Evolutionary conservation across 2,113 vertebrate genomes (phyloP).

Genomic region (Steatornis caripensis): DNA sequence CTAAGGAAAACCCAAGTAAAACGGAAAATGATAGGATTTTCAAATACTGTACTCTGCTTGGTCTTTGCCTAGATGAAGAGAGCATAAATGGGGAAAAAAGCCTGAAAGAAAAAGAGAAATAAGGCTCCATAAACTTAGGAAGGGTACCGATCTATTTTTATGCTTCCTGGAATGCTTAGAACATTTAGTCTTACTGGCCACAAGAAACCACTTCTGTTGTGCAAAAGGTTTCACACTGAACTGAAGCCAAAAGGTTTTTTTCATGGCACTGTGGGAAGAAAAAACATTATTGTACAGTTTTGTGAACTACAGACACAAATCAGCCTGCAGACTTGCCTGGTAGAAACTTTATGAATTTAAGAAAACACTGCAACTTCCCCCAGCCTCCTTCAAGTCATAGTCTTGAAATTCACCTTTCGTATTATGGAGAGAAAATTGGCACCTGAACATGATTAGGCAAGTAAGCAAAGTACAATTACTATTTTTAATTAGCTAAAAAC

Average conservation of each 20-base stretch:
- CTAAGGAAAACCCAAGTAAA: constrained; percentile 8
- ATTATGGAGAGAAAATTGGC: background rate
- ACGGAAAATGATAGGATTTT: constrained; percentile 22
- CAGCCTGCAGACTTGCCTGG: background rate
- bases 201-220: constrained; percentile 19
- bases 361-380: background rate
- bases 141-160: constrained; percentile 9
- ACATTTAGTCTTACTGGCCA: constrained; percentile 23
- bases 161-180: constrained; percentile 27
- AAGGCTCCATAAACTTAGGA: background rate
- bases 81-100: background rate
- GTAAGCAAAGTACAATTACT: background rate
- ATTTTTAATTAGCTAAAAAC: background rate
- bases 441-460: background rate
- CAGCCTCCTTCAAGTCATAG: background rate
- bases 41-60: background rate
- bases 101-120: background rate
- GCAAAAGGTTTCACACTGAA: constrained; percentile 38
- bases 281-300: background rate
- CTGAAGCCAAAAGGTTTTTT: background rate
- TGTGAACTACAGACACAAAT: background rate
- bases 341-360: background rate
- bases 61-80: background rate
- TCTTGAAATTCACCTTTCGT: background rate
- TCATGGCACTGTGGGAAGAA: background rate